A percentile compares a stretch with the other conserved stretches of the same genome.
These are phyloP conservation scores for Heliothis virescens DNA, from an alignment of 1,140 invertebrate species.

Conservation along the genomic window DNA sequence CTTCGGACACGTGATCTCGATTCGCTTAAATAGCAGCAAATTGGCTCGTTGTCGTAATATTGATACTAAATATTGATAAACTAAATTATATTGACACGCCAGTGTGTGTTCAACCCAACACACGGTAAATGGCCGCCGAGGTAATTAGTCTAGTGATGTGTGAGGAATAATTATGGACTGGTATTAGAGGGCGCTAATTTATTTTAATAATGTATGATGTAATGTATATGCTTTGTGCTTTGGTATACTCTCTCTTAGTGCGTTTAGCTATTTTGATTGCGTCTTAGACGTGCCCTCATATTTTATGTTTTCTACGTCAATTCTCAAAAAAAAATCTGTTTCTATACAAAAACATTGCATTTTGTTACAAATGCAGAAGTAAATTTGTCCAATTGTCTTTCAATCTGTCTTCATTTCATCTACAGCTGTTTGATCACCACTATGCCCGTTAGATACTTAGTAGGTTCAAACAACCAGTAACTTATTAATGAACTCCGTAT, in stretches of 20 bases:
- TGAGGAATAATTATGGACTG: constrained; percentile 27
- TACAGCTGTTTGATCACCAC: too few species aligned
- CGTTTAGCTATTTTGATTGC: neutral
- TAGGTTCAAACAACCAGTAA: too few species aligned
- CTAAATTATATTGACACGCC: constrained; percentile 47
- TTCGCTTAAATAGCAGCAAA: constrained; percentile 40
- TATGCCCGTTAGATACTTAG: too few species aligned
- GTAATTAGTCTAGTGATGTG: constrained; percentile 29
- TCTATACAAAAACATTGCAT: too few species aligned
- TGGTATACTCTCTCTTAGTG: neutral
- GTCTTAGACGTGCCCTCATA: too few species aligned
- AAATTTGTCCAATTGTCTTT: too few species aligned
- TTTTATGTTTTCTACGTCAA: too few species aligned
- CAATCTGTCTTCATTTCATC: too few species aligned
- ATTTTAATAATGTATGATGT: constrained; percentile 31
- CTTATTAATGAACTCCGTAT: too few species aligned
- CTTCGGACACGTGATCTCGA: constrained; percentile 32
- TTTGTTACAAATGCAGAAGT: too few species aligned
- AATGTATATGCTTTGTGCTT: neutral
- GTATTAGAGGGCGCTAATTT: constrained; percentile 33
- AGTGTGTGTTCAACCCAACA: neutral
- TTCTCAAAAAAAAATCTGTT: too few species aligned
- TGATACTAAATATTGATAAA: constrained; percentile 41
- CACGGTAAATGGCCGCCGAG: constrained; percentile 8
- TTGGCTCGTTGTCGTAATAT: constrained; percentile 37